Percentiles rank a stretch among this genome's conserved stretches.
Evolutionary conservation across 2,797 vertebrate genomes (phyloP).

Genomic region (Acrocephalus scirpaceus): DNA sequence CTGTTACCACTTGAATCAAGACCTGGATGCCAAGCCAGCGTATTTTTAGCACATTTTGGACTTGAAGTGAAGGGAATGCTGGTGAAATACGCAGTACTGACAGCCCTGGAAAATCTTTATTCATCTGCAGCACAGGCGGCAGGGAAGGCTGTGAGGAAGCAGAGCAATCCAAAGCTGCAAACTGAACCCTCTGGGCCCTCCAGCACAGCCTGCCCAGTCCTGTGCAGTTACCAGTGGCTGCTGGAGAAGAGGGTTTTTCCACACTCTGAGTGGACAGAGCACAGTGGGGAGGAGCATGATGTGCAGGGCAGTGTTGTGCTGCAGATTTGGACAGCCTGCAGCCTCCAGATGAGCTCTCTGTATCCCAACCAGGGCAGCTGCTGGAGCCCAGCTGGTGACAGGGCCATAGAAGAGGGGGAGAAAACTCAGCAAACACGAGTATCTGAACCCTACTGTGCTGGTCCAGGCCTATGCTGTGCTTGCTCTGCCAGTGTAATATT

Average conservation of each 20-base stretch:
- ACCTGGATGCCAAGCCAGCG: neutral
- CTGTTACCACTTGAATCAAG: conserved; percentile 18
- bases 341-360: neutral
- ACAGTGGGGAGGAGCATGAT: fast-evolving
- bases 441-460: neutral
- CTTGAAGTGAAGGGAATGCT: neutral
- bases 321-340: neutral
- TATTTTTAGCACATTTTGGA: conserved; percentile 58
- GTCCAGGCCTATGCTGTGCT: neutral
- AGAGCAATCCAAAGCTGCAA: neutral
- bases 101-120: conserved; percentile 42
- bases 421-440: neutral
- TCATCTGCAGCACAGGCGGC: neutral
- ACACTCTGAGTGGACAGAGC: neutral
- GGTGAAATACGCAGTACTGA: conserved; percentile 3
- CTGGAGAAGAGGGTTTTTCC: neutral
- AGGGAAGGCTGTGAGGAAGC: neutral
- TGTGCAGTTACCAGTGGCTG: neutral
- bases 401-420: neutral
- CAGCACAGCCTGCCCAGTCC: neutral
- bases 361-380: neutral
- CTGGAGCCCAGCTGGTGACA: neutral
- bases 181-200: fast-evolving
- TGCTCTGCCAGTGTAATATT: fast-evolving
- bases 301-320: neutral